These are phyloP conservation scores for Apocrypta bakeri DNA, from an alignment of 1,140 invertebrate species.

Conservation along the genomic window DNA sequence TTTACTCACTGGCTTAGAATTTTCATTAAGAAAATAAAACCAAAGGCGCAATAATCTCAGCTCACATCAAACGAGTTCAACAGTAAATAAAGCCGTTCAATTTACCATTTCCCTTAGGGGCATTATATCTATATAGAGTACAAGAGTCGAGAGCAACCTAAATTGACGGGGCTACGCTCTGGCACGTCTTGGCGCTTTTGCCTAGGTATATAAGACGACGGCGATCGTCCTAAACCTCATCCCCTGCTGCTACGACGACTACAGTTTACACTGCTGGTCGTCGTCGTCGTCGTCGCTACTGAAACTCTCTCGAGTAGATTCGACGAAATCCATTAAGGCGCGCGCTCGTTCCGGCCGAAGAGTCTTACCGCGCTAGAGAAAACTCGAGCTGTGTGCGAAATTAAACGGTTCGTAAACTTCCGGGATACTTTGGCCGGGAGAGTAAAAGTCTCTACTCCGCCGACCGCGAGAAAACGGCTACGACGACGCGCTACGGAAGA, in stretches of 20 bases:
- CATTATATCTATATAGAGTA: too few species aligned
- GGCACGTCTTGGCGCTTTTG: neutral
- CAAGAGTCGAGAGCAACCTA: neutral
- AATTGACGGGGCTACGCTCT: neutral
- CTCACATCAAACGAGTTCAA: neutral
- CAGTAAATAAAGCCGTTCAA: neutral
- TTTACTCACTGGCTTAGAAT: too few species aligned
- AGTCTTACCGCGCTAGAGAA: conserved; percentile 16
- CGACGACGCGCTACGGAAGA: neutral
- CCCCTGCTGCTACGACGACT: neutral
- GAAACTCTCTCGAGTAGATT: conserved; percentile 36
- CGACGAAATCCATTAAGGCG: conserved; percentile 49
- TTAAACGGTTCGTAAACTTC: conserved; percentile 55
- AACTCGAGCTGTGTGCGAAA: conserved; percentile 41
- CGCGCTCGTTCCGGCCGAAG: conserved; percentile 29
- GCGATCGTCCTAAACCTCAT: neutral
- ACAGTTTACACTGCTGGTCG: neutral
- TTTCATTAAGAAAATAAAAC: neutral
- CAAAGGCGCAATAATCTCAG: neutral
- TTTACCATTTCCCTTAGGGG: neutral
- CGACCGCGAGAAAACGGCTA: conserved; percentile 15
- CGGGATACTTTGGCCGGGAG: conserved; percentile 44
- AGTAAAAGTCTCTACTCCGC: conserved; percentile 6
- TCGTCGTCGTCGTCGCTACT: conserved; percentile 9
- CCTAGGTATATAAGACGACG: neutral